A percentile compares a stretch with the other conserved stretches of the same genome.
Evolutionary conservation across 2,113 vertebrate species (phyloP).

Genomic region (Orycteropus afer): DNA sequence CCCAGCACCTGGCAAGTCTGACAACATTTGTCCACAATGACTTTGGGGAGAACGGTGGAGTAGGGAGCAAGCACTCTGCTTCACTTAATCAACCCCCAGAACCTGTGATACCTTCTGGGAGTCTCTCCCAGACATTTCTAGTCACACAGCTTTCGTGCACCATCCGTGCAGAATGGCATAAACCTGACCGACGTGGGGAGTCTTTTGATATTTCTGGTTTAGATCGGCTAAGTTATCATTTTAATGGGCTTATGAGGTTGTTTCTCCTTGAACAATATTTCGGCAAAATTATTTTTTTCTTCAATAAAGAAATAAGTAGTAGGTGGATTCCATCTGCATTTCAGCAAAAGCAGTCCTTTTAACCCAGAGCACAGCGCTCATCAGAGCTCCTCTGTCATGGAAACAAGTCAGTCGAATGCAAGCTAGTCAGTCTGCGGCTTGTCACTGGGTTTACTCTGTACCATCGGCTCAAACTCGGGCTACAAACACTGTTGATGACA

Average conservation of each 20-base stretch:
- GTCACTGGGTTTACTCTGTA: background rate
- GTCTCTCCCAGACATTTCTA: background rate
- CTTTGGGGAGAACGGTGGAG: background rate
- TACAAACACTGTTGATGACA: slow-evolving; percentile 63
- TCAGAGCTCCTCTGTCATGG: background rate
- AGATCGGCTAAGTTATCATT: background rate
- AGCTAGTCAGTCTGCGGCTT: background rate
- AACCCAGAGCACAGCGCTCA: background rate
- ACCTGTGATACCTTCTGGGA: background rate
- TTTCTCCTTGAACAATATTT: slow-evolving; percentile 3
- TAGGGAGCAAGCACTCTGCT: background rate
- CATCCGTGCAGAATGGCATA: no score
- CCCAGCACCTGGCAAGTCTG: background rate
- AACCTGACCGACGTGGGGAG: no score
- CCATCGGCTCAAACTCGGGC: background rate
- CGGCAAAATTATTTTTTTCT: background rate
- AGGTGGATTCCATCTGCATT: slow-evolving; percentile 14
- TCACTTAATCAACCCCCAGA: background rate
- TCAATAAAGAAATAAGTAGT: background rate
- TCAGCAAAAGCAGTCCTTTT: slow-evolving; percentile 21
- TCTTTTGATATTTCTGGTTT: no score
- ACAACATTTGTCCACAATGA: background rate
- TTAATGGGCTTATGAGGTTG: background rate
- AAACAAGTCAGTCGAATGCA: background rate
- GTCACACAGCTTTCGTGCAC: background rate